Base-by-base conservation (phyloP, 2,888 invertebrate genomes). In the Amiota mariae region DNA sequence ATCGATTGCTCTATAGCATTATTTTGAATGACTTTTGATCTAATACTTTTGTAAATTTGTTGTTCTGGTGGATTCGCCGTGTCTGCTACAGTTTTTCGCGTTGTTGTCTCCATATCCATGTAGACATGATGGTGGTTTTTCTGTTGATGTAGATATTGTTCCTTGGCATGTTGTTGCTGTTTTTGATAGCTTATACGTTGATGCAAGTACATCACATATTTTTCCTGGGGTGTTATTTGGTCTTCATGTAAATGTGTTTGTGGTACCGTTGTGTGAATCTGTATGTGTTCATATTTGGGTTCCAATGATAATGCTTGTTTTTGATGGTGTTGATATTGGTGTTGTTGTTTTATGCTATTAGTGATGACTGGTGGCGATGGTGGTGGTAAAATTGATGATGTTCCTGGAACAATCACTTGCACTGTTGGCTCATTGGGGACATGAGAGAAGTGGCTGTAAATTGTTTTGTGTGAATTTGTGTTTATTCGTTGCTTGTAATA, bases 161-260 rank as follows among this genome's bases (percentile, higher is more conserved):
- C 76, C 72, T 78, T 72, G 54, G 64, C 61, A 57, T 77, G 75
- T 9, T 79, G 76, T 47, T 79, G 78, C 66, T 83, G 84, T 63
- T 84, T 83, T 71, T 85, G 84, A 78, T 82, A 80, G 63, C 79
- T 78, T 78, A 88, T 79, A 76, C 89, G 89, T 78, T 89, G 89
- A 73, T 88, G 88, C 79, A 90, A 85, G 81, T 88, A 90, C 72
- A 85, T 81, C 73, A 90, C 88, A 79, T 90, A 89, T 77, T 89
- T 89, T 78, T 89, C 87, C 81, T 89, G 88, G 63, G 90, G 89
- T 75, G 89, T 89, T 80, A 89, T 78, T 72, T 81, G 81, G 47
- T 80, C 81, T 73, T 80, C 77, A 80, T 82, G 83, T 57, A 76
- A 64, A n/a, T 18, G 59, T 59, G 18, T 24, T 68, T 68, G 67